These are phyloP conservation scores for Trachymyrmex septentrionalis DNA, from an alignment of 1,140 invertebrate species.

Conservation along the genomic window DNA sequence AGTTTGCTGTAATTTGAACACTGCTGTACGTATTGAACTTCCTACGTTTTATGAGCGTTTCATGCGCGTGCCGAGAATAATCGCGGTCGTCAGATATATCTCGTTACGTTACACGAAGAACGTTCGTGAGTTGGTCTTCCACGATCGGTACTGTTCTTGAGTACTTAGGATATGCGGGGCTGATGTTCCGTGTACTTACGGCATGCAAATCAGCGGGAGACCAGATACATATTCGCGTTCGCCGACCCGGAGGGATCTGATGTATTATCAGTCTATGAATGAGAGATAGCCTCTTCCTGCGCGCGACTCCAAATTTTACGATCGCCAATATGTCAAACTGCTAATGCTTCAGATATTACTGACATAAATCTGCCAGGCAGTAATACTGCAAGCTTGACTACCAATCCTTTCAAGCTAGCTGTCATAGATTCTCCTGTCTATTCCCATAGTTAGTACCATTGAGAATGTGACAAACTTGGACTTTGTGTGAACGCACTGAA, in stretches of 20 bases:
- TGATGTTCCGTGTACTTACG: slow-evolving; percentile 27
- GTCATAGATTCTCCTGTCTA: slow-evolving; percentile 51
- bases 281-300: slow-evolving; percentile 68
- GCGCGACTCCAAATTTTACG: slow-evolving; percentile 76
- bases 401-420: slow-evolving; percentile 60
- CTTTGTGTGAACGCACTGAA: background rate
- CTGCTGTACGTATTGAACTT: slow-evolving; percentile 48
- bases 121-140: slow-evolving; percentile 24
- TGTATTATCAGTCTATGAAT: slow-evolving; percentile 76
- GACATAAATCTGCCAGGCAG: slow-evolving; percentile 77
- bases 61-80: slow-evolving; percentile 58
- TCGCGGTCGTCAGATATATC: slow-evolving; percentile 59
- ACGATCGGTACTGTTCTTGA: slow-evolving; percentile 11
- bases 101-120: slow-evolving; percentile 24
- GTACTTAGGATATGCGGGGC: slow-evolving; percentile 17
- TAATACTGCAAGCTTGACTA: slow-evolving; percentile 66
- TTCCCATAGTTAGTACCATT: slow-evolving; percentile 36
- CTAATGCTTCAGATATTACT: slow-evolving; percentile 80
- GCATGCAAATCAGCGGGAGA: slow-evolving; percentile 33
- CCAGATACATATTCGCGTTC: background rate
- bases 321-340: slow-evolving; percentile 76
- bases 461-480: slow-evolving; percentile 3
- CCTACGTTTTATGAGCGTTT: slow-evolving; percentile 53
- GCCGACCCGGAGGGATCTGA: slow-evolving; percentile 45
- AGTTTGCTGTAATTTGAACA: slow-evolving; percentile 46